phyloP scores from a whole-genome alignment of 2,888 invertebrate genomes.

The Leptopilina drosophilae region DNA sequence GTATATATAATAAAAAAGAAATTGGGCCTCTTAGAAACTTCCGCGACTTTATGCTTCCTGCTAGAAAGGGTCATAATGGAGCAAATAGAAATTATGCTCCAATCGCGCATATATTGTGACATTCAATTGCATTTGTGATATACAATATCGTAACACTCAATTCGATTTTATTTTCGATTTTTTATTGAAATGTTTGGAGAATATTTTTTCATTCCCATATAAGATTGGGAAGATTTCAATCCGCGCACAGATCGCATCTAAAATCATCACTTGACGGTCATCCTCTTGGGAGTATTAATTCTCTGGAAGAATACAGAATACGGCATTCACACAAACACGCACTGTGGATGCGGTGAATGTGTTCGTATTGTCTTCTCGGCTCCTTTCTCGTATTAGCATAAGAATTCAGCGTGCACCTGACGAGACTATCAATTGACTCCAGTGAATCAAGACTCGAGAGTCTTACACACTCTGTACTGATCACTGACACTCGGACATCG shows the following conservation, averaged over 20 bases:
- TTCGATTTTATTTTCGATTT: too few species aligned
- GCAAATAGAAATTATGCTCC: too few species aligned
- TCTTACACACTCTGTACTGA: slow-evolving; percentile 61
- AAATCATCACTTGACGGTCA: slow-evolving; percentile 69
- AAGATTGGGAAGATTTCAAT: slow-evolving; percentile 52
- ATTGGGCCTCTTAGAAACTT: slow-evolving; percentile 46
- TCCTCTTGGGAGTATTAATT: slow-evolving; percentile 70
- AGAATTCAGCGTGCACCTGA: slow-evolving; percentile 77
- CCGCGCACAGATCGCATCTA: slow-evolving; percentile 66
- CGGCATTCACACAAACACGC: too few species aligned
- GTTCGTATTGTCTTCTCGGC: slow-evolving; percentile 75
- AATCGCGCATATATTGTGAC: too few species aligned
- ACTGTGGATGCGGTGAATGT: slow-evolving; percentile 63
- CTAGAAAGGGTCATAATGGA: neutral
- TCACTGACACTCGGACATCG: slow-evolving; percentile 62
- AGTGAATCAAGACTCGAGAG: slow-evolving; percentile 70
- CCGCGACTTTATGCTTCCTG: slow-evolving; percentile 25
- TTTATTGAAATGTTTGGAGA: too few species aligned
- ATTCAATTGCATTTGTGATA: too few species aligned
- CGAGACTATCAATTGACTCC: slow-evolving; percentile 72
- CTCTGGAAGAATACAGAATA: slow-evolving; percentile 70
- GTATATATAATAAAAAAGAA: slow-evolving; percentile 45
- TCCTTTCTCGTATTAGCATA: slow-evolving; percentile 78
- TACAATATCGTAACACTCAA: too few species aligned
- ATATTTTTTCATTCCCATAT: too few species aligned